These are phyloP conservation scores for Mechanitis messenoides DNA, from an alignment of 2,888 invertebrate genomes.

Conservation along the genomic window DNA sequence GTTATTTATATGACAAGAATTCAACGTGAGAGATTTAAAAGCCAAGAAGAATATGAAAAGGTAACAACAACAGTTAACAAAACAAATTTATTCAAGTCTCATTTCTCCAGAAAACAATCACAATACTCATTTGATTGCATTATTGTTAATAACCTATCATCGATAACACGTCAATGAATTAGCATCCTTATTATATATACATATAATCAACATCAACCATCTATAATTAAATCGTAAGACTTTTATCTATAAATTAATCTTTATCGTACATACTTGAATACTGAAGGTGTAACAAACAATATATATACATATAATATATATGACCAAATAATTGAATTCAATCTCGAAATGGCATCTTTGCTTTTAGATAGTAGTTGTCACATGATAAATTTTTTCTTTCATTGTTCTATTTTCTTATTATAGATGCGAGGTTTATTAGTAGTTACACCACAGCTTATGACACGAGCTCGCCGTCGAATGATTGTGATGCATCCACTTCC, in stretches of 20 bases:
- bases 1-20: constrained; percentile 99
- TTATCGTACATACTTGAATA: constrained; percentile 10
- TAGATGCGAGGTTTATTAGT: constrained; percentile 91
- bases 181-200: not conserved
- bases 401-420: constrained; percentile 32
- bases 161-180: constrained; percentile 5
- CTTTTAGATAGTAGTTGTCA: too few species aligned
- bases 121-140: not conserved
- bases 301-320: too few species aligned
- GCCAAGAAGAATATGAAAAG: constrained; percentile 89
- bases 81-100: constrained; percentile 3
- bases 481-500: constrained; percentile 98
- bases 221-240: constrained; percentile 11
- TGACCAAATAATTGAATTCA: too few species aligned
- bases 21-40: constrained; percentile 93
- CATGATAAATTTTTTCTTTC: not conserved
- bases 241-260: constrained; percentile 12
- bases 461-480: constrained; percentile 93
- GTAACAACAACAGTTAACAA: constrained; percentile 61
- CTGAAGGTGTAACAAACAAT: not conserved
- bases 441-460: constrained; percentile 97
- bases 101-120: constrained; percentile 1
- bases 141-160: too few species aligned
- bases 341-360: too few species aligned
- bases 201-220: constrained; percentile 13